phyloP scores from a whole-genome alignment of 1,140 invertebrate genomes.

The Drosophila bocqueti region DNA sequence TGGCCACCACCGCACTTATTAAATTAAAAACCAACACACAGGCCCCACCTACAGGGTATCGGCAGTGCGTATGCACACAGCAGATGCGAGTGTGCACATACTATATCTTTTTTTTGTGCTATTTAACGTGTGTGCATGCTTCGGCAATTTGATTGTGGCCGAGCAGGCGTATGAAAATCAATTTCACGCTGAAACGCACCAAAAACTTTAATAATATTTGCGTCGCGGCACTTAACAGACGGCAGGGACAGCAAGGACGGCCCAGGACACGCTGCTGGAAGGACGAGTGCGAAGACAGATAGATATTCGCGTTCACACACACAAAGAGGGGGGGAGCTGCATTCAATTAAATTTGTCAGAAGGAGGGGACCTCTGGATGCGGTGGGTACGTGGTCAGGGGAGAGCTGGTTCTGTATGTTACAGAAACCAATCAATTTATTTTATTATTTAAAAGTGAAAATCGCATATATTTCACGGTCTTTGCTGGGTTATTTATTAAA shows the following conservation, averaged over 20 bases:
- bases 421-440: slow-evolving; percentile 22
- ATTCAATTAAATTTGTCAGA: slow-evolving; percentile 28
- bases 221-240: slow-evolving; percentile 80
- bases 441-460: slow-evolving; percentile 11
- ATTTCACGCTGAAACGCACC: slow-evolving; percentile 83
- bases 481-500: background rate
- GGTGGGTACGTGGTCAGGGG: background rate
- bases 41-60: slow-evolving; percentile 28
- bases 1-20: slow-evolving; percentile 74
- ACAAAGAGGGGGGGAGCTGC: slow-evolving; percentile 2
- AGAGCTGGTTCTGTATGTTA: slow-evolving; percentile 1
- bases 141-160: slow-evolving; percentile 81
- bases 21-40: slow-evolving; percentile 72
- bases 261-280: slow-evolving; percentile 12
- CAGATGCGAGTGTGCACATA: slow-evolving; percentile 31
- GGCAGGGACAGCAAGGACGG: slow-evolving; percentile 21
- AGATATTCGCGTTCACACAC: slow-evolving; percentile 3
- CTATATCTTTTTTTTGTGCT: slow-evolving; percentile 56
- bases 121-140: slow-evolving; percentile 82
- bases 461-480: background rate
- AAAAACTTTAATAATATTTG: slow-evolving; percentile 84
- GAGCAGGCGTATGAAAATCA: slow-evolving; percentile 83
- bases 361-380: background rate
- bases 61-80: slow-evolving; percentile 12
- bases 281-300: slow-evolving; percentile 21